These are phyloP conservation scores for Mellivora capensis DNA, from an alignment of 2,113 vertebrate species.

Conservation along the genomic window DNA sequence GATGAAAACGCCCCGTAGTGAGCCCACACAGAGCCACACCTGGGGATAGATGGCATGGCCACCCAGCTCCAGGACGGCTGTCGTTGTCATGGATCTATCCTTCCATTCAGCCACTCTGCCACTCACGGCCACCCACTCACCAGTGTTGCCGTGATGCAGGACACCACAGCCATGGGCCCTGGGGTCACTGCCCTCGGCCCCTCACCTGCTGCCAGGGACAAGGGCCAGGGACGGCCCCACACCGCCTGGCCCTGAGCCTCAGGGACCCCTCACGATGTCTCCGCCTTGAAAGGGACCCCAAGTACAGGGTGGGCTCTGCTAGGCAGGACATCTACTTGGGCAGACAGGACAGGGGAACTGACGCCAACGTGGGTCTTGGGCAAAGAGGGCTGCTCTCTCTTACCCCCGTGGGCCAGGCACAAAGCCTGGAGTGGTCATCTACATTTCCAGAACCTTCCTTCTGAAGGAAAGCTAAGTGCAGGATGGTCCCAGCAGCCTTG, in stretches of 20 bases:
- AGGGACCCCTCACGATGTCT: accelerated
- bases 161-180: background rate
- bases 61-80: background rate
- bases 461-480: background rate
- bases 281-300: background rate
- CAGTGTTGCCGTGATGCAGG: background rate
- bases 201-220: background rate
- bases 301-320: background rate
- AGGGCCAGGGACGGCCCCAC: too few relatives aligned
- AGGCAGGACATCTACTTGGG: background rate
- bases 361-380: background rate
- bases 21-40: background rate
- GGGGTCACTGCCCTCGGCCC: background rate
- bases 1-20: background rate
- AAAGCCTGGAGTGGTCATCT: background rate
- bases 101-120: background rate
- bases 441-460: background rate
- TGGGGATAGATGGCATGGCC: background rate
- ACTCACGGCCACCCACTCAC: background rate
- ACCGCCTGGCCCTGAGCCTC: background rate
- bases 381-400: background rate
- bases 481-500: background rate
- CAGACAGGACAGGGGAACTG: background rate
- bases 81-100: background rate
- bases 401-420: accelerated